A percentile compares a stretch with the other conserved stretches of the same genome.
phyloP scores from a whole-genome alignment of 2,113 vertebrate species.

The Carettochelys insculpta region DNA sequence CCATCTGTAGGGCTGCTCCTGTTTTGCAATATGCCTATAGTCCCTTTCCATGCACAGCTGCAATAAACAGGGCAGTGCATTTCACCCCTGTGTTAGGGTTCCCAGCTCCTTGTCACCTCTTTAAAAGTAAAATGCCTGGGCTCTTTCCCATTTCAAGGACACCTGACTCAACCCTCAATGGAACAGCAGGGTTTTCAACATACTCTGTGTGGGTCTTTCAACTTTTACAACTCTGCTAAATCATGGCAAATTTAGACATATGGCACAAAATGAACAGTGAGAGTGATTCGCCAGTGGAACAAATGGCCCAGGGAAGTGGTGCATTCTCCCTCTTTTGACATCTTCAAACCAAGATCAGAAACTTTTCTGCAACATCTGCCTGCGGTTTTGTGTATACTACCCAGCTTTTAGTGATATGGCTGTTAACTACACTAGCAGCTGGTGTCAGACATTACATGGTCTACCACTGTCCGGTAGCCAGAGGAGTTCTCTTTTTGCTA shows the following conservation, averaged over 20 bases:
- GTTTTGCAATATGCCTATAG: not conserved
- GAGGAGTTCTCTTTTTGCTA: not conserved
- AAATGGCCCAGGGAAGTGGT: not conserved
- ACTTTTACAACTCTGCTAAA: not conserved
- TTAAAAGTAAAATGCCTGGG: not conserved
- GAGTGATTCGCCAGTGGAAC: not conserved
- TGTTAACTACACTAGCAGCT: not conserved
- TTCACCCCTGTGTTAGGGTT: not conserved
- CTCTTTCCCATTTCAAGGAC: not conserved
- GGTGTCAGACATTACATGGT: not conserved
- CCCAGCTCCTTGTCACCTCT: not conserved
- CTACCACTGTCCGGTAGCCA: not conserved
- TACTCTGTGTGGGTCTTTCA: not conserved
- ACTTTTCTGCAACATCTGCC: not conserved
- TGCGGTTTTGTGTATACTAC: not conserved
- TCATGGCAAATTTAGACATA: not conserved
- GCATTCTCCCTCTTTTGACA: not conserved
- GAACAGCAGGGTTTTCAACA: not conserved
- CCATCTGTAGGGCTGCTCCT: not conserved
- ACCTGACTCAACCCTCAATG: not conserved
- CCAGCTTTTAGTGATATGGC: too few species aligned
- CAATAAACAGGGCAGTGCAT: not conserved
- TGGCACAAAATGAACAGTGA: not conserved
- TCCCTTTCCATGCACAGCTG: slow-evolving; percentile 9
- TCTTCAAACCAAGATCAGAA: not conserved